Percentiles rank a stretch among this genome's conserved stretches.
phyloP scores from a whole-genome alignment of 2,113 vertebrate genomes.

The Pagrus major region DNA sequence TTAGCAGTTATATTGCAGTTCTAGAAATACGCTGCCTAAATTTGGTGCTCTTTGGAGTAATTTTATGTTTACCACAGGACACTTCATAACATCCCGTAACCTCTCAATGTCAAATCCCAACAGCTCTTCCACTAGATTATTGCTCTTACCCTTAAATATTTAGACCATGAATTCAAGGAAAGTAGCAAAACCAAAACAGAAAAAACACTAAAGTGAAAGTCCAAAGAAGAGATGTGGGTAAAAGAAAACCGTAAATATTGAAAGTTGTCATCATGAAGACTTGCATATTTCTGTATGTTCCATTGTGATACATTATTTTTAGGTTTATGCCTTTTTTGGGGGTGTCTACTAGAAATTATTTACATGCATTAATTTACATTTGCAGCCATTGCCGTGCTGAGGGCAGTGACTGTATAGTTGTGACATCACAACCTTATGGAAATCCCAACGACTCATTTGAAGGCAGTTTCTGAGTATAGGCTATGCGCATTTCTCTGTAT shows the following conservation, averaged over 20 bases:
- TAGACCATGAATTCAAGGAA: background rate
- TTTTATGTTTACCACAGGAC: constrained; percentile 25
- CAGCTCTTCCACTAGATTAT: constrained; percentile 11
- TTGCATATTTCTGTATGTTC: background rate
- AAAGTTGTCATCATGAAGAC: background rate
- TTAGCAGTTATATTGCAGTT: constrained; percentile 23
- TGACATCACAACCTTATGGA: too few relatives aligned
- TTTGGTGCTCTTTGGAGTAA: constrained; percentile 1
- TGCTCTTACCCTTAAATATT: constrained; percentile 1
- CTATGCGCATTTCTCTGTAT: too few relatives aligned
- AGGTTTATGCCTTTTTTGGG: too few relatives aligned
- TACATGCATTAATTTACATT: too few relatives aligned
- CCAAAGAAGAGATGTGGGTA: background rate
- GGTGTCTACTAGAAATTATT: too few relatives aligned
- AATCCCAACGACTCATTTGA: too few relatives aligned
- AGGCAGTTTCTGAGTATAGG: too few relatives aligned
- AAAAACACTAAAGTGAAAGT: background rate
- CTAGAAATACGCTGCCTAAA: constrained; percentile 22
- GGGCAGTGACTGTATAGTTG: too few relatives aligned
- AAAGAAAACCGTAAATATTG: background rate
- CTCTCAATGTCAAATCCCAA: constrained; percentile 6
- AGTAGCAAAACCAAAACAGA: background rate
- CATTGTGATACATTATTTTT: constrained; percentile 5
- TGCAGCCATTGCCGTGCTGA: too few relatives aligned
- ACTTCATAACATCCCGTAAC: constrained; percentile 20